Percentiles rank a stretch among this genome's conserved stretches.
phyloP scores from a whole-genome alignment of 2,888 invertebrate species.

The Brachynemurus nebulosus region DNA sequence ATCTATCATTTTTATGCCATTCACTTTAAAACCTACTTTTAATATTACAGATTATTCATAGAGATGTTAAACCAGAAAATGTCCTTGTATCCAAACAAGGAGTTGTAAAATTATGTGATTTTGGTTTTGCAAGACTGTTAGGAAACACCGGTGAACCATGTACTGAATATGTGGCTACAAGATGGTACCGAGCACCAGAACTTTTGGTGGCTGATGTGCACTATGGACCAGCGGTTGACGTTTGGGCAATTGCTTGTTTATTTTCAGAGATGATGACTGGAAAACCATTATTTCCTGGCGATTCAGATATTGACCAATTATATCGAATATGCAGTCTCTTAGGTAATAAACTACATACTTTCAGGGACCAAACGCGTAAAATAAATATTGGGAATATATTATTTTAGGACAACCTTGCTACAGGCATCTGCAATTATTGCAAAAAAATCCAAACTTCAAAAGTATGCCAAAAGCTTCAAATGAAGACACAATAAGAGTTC shows the following conservation, averaged over 20 bases:
- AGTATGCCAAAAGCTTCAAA: conserved; percentile 28
- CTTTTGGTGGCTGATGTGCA: conserved; percentile 66
- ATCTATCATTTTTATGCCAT: background rate
- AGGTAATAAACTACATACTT: conserved; percentile 30
- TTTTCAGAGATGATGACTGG: conserved; percentile 77
- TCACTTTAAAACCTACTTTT: background rate
- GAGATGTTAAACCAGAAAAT: conserved; percentile 84
- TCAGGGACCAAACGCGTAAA: too few species aligned
- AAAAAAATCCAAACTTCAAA: conserved; percentile 32
- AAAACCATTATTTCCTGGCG: conserved; percentile 76
- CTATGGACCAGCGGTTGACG: conserved; percentile 62
- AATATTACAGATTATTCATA: conserved; percentile 56
- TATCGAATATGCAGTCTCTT: conserved; percentile 66
- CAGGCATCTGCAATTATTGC: conserved; percentile 33
- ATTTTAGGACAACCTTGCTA: conserved; percentile 32
- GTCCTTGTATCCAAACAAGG: conserved; percentile 67
- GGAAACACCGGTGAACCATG: conserved; percentile 62
- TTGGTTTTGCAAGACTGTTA: conserved; percentile 70
- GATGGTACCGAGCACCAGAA: conserved; percentile 84
- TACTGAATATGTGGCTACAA: conserved; percentile 81
- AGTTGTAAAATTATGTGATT: conserved; percentile 80
- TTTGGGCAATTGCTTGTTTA: conserved; percentile 79
- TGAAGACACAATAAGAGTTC: conserved; percentile 18
- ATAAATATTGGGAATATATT: background rate
- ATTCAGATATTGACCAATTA: conserved; percentile 80